These are phyloP conservation scores for Lepus townsendii DNA, from an alignment of 2,797 vertebrate species.

Conservation along the genomic window DNA sequence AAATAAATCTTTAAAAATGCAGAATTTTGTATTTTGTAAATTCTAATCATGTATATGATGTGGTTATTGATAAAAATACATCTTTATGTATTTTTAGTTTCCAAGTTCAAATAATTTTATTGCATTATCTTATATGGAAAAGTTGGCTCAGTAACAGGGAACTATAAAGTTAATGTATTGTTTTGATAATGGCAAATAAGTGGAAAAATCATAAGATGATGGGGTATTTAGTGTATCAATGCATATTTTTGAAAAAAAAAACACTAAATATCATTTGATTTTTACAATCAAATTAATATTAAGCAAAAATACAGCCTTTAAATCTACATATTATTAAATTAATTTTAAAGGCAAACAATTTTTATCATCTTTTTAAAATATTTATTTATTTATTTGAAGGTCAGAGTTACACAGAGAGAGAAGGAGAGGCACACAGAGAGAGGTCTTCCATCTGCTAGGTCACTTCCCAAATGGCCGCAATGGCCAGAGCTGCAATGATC, in stretches of 20 bases:
- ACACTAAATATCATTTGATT: not conserved
- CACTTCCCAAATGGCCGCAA: no score
- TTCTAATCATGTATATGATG: not conserved
- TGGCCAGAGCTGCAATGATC: no score
- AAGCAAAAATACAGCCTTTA: slow-evolving; percentile 48
- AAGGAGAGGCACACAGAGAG: no score
- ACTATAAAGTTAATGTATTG: slow-evolving; percentile 24
- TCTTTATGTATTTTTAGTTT: not conserved
- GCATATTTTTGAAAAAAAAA: not conserved
- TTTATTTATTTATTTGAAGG: no score
- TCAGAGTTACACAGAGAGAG: no score
- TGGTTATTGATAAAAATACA: slow-evolving; percentile 25
- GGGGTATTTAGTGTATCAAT: not conserved
- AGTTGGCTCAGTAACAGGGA: slow-evolving; percentile 32
- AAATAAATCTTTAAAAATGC: not conserved
- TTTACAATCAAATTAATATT: not conserved
- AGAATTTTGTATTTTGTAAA: not conserved
- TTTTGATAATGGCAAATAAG: slow-evolving; percentile 46
- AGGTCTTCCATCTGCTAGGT: no score
- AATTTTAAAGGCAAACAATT: not conserved
- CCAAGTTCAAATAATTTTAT: slow-evolving; percentile 53
- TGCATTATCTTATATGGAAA: slow-evolving; percentile 45
- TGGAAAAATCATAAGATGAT: slow-evolving; percentile 46
- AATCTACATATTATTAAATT: slow-evolving; percentile 49
- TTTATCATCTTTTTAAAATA: slow-evolving; percentile 15